These are phyloP conservation scores for Zoanthus sansibaricus DNA, from an alignment of 92 coral and sea anemone genomes.

Conservation along the genomic window DNA sequence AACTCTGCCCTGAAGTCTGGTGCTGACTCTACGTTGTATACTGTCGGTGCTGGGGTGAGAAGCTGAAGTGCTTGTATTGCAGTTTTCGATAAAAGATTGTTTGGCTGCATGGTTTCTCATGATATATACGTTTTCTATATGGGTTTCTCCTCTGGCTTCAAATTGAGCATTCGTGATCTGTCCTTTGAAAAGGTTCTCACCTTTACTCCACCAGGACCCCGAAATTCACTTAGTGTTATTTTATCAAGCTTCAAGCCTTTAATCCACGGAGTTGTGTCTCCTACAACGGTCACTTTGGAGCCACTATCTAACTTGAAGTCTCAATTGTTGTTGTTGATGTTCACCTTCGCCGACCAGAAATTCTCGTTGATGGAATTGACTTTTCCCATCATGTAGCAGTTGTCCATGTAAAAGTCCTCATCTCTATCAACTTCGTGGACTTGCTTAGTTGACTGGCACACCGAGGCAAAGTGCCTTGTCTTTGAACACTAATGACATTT, in stretches of 20 bases:
- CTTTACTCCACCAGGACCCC: neutral
- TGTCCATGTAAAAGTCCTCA: neutral
- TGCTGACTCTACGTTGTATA: conserved; percentile 31
- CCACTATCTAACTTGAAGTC: neutral
- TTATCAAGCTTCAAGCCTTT: neutral
- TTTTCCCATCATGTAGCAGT: neutral
- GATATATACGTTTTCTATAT: conserved; percentile 43
- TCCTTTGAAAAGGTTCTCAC: neutral
- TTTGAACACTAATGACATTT: neutral
- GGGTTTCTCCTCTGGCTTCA: neutral
- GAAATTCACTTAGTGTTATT: neutral
- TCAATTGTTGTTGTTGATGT: neutral
- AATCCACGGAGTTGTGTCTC: neutral
- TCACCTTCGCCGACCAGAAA: too few relatives aligned
- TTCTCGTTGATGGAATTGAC: too few relatives aligned
- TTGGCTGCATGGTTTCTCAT: conserved; percentile 44
- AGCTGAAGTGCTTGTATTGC: conserved; percentile 52
- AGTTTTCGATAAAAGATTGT: conserved; percentile 45
- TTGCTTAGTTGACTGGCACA: neutral
- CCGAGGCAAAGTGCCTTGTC: neutral
- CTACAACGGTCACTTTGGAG: neutral
- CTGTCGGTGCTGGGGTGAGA: conserved; percentile 38
- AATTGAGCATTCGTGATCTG: conserved; percentile 1
- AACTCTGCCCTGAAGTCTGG: conserved; percentile 51
- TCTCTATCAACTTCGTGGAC: neutral